A percentile compares a stretch with the other conserved stretches of the same genome.
These are phyloP conservation scores for Tragelaphus buxtoni DNA, from an alignment of 2,113 vertebrate species.

Conservation along the genomic window DNA sequence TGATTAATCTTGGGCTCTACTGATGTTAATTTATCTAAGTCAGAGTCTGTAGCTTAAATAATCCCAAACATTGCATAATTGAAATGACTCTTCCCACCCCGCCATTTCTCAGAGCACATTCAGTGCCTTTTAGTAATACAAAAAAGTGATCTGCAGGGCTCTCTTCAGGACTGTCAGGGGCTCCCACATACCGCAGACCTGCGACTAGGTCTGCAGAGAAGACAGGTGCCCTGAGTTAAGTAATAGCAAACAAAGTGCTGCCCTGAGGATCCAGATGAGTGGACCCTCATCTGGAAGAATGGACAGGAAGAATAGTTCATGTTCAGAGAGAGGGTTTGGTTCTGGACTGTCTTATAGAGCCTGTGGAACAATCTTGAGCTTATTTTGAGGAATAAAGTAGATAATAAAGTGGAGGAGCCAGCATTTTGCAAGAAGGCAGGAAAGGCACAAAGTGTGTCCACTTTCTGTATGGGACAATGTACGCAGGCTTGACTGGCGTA, in stretches of 20 bases:
- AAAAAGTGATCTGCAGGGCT: background rate
- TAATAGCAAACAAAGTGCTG: background rate
- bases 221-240: background rate
- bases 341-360: background rate
- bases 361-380: background rate
- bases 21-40: background rate
- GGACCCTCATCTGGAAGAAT: background rate
- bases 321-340: background rate
- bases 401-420: background rate
- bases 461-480: background rate
- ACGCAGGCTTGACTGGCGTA: background rate
- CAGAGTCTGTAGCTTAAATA: background rate
- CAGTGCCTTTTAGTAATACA: background rate
- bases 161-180: background rate
- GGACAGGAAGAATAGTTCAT: background rate
- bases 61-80: background rate
- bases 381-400: slow-evolving; percentile 3
- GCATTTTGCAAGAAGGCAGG: background rate
- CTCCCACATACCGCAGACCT: no score
- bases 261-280: background rate
- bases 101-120: background rate
- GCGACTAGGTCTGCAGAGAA: background rate
- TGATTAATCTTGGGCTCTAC: background rate
- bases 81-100: background rate
- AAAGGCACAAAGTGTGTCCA: background rate